Evolutionary conservation across 2,797 vertebrate species (phyloP), one percentile per base, ranked within the genome.

Genomic region (Melanogrammus aeglefinus): DNA sequence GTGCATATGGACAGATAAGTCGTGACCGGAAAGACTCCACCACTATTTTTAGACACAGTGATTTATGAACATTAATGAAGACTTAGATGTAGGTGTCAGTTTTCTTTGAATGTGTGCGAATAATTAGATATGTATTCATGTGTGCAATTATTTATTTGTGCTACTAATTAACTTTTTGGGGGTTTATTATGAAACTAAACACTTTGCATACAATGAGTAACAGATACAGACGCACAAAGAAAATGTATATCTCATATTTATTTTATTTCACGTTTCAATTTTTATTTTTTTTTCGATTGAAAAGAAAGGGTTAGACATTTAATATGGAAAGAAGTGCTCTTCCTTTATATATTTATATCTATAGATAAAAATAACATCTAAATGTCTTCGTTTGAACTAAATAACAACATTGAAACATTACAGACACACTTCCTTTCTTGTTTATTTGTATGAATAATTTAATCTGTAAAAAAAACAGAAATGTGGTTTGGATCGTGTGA

Each of bases 21-120:
- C 63, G 0, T 7, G 57, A 63, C 57, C 7, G 57, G 57, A 63
- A 63, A 24, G 57, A 66, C 77, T 78, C 39, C 31, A 18, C 27
- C 41, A 81, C 86, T 86, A 80, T 85, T 88, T 88, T 84, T 85
- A 81, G 78, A 70, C 71, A 9, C 57, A 13, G 63, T 69, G 63
- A 69, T 27, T 27, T 27, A 69, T 69, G 24, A 69, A 69, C n/a
- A 27, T 69, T 24, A 69, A 44, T 6, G 27, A 66, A 38, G 21
- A 69, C 63, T 69, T 69, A 13, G 24, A 69, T 27, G n/a, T 27
- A 12, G 63, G 27, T 6, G 63, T 12, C n/a, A 69, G 9, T 24
- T 27, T 27, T 69, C 1, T 12, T 8, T 16, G 63, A 27, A 27
- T 69, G 63, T 69, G 63, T 27, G 27, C 27, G 12, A 10, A 27